Evolutionary conservation across 1,140 invertebrate genomes (phyloP).

Genomic region (Calosoma granatense): DNA sequence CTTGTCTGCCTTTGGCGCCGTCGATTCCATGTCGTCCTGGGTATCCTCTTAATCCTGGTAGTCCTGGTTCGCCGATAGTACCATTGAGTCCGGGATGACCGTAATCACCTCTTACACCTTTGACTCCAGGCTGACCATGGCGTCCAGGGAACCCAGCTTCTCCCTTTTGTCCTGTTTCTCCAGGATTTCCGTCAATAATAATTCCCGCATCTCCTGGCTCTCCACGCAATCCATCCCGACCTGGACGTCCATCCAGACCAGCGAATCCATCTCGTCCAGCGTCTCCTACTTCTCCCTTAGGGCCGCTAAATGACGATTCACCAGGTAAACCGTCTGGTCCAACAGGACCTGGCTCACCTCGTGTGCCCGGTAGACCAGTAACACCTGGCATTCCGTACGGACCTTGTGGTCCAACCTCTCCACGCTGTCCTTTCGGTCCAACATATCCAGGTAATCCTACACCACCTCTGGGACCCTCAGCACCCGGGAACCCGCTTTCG

Average conservation of each 20-base stretch:
- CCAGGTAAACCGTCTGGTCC: constrained; percentile 40
- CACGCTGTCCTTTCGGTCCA: constrained; percentile 45
- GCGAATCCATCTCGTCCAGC: constrained; percentile 28
- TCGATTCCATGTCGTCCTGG: constrained; percentile 30
- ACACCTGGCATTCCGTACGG: constrained; percentile 40
- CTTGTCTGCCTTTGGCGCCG: constrained; percentile 37
- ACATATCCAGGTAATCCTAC: constrained; percentile 42
- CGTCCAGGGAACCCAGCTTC: constrained; percentile 26
- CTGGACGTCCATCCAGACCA: constrained; percentile 39
- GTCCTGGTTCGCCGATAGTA: constrained; percentile 36
- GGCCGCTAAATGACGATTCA: constrained; percentile 23
- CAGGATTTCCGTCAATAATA: constrained; percentile 33
- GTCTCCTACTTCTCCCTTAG: constrained; percentile 23
- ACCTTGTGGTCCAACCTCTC: constrained; percentile 40
- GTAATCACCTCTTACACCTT: constrained; percentile 29
- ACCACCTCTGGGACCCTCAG: constrained; percentile 51
- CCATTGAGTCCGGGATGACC: constrained; percentile 30
- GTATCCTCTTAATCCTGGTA: constrained; percentile 32
- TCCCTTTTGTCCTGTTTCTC: constrained; percentile 37
- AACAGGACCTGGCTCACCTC: constrained; percentile 47
- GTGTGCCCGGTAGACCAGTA: constrained; percentile 52
- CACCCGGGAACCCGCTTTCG: constrained; percentile 42
- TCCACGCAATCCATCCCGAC: constrained; percentile 39
- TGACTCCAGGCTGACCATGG: constrained; percentile 32
- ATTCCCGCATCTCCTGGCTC: constrained; percentile 33